These are phyloP conservation scores for Phalacrocorax aristotelis DNA, from an alignment of 2,113 vertebrate species.

Conservation along the genomic window DNA sequence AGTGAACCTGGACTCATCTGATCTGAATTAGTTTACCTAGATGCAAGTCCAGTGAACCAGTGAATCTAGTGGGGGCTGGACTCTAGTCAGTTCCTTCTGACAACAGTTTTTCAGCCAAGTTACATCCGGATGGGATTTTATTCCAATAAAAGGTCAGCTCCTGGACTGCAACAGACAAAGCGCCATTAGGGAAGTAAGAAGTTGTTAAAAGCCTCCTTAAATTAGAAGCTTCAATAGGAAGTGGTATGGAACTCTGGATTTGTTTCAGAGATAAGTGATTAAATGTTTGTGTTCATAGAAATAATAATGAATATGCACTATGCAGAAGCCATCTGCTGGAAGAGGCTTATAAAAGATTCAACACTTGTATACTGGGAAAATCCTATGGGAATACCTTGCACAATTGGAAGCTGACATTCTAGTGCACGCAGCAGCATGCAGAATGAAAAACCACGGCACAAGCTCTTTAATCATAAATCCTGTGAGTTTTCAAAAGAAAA, in stretches of 20 bases:
- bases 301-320: constrained; percentile 3
- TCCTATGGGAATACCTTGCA: not conserved
- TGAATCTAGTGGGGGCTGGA: not conserved
- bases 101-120: not conserved
- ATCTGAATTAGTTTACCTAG: not conserved
- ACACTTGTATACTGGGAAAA: not conserved
- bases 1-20: not conserved
- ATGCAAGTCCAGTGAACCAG: not conserved
- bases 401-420: not conserved
- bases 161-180: not conserved
- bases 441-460: not conserved
- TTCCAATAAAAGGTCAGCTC: not conserved
- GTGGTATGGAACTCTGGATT: not conserved
- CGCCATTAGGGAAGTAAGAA: not conserved
- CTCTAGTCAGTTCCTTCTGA: not conserved
- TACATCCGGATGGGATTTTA: not conserved
- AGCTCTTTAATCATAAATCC: not conserved
- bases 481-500: not conserved
- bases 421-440: not conserved
- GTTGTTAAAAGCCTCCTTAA: not conserved
- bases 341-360: constrained; percentile 21
- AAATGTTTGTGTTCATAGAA: not conserved
- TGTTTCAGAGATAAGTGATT: not conserved
- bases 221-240: not conserved
- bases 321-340: not conserved